These are phyloP conservation scores for Vespertilio murinus DNA, from an alignment of 2,797 vertebrate species.

Conservation along the genomic window DNA sequence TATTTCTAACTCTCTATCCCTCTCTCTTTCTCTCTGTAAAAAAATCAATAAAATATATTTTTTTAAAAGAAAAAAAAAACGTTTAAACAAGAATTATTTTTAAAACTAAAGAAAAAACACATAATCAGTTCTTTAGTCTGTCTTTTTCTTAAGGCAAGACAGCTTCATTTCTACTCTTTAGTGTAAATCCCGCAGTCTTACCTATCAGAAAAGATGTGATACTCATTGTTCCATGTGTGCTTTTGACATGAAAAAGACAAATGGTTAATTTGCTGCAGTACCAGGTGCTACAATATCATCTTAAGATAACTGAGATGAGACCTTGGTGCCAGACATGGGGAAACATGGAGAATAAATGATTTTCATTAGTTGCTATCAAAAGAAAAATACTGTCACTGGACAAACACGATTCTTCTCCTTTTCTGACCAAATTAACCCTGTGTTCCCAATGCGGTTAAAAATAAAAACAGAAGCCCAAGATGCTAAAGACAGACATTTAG, in stretches of 20 bases:
- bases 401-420: neutral
- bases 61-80: no score
- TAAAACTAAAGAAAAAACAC: neutral
- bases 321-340: neutral
- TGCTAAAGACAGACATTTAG: neutral
- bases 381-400: neutral
- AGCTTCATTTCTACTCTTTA: neutral
- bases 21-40: no score
- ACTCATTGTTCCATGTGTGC: neutral
- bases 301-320: neutral
- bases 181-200: slow-evolving; percentile 3
- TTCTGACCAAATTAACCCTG: slow-evolving; percentile 2
- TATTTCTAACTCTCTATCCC: no score
- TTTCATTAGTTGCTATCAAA: slow-evolving; percentile 24
- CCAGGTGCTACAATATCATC: neutral
- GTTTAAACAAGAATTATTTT: neutral
- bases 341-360: slow-evolving; percentile 28
- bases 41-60: no score
- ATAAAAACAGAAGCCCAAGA: neutral
- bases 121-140: neutral
- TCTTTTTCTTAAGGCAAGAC: neutral
- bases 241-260: slow-evolving; percentile 27
- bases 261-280: neutral
- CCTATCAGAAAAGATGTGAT: neutral
- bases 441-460: neutral